Conservation (phyloP, 1,140 invertebrate genomes). For the Neomicropteryx cornuta region DNA sequence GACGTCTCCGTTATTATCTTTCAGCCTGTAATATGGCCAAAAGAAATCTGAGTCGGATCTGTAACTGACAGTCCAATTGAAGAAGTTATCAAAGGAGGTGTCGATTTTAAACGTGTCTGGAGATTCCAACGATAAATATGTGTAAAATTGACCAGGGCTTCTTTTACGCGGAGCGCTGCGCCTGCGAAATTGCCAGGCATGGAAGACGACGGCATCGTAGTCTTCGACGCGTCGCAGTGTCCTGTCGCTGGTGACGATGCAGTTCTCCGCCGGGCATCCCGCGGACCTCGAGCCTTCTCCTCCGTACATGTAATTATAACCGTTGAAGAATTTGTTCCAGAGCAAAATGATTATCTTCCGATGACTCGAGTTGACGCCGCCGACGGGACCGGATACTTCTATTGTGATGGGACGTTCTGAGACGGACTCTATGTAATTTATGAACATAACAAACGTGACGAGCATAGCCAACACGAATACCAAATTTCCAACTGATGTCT, state of each 20-base stretch:
- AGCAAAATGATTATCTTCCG: conserved; percentile 9
- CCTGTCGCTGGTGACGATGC: conserved; percentile 9
- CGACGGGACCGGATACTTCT: too few species aligned
- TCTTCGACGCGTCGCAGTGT: conserved; percentile 14
- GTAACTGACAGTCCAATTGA: conserved; percentile 51
- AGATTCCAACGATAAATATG: conserved; percentile 15
- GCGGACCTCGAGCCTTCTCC: conserved; percentile 9
- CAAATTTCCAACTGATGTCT: too few species aligned
- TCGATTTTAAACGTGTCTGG: conserved; percentile 21
- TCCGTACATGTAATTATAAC: conserved; percentile 7
- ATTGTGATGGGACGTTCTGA: too few species aligned
- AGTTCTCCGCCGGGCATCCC: conserved; percentile 8
- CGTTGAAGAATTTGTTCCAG: conserved; percentile 10
- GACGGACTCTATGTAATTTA: too few species aligned
- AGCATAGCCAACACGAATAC: too few species aligned
- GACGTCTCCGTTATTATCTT: conserved; percentile 14
- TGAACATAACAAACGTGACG: too few species aligned
- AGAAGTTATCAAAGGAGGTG: conserved; percentile 19
- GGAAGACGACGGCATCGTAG: conserved; percentile 32
- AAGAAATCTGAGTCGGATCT: conserved; percentile 50
- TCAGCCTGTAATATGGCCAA: conserved; percentile 44
- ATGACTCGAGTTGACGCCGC: too few species aligned
- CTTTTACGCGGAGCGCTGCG: conserved; percentile 14
- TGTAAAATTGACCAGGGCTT: conserved; percentile 8
- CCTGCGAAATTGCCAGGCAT: conserved; percentile 18